These are phyloP conservation scores for Drosophila crucigera DNA, from an alignment of 2,888 invertebrate species.

Conservation along the genomic window DNA sequence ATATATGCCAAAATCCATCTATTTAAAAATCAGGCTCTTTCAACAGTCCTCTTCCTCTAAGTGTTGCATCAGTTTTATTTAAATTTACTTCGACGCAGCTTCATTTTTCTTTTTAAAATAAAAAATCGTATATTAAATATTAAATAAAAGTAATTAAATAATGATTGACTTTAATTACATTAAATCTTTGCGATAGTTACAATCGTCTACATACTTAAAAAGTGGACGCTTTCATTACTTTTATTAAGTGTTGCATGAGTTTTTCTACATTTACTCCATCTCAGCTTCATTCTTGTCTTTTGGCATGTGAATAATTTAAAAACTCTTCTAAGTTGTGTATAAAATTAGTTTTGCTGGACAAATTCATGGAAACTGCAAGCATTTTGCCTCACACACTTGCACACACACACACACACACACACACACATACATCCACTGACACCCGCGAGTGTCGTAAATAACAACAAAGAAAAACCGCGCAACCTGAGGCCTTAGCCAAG, in stretches of 20 bases:
- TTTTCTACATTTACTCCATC: not conserved
- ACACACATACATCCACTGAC: conserved; percentile 8
- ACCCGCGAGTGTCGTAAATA: conserved; percentile 14
- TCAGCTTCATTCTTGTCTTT: not conserved
- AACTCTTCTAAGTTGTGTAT: too few species aligned
- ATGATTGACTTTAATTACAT: not conserved
- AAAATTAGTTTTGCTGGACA: conserved; percentile 19
- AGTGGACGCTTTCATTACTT: not conserved
- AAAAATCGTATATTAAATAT: not conserved
- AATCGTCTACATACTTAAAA: not conserved
- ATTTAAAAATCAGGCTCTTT: fast-evolving
- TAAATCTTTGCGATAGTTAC: not conserved
- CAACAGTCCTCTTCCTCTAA: not conserved
- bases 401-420: conserved; percentile 11
- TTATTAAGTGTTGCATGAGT: not conserved
- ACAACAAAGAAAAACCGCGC: not conserved
- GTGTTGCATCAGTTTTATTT: not conserved
- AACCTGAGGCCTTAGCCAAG: conserved; percentile 34
- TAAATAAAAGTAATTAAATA: not conserved
- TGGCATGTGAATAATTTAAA: too few species aligned
- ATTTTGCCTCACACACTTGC: conserved; percentile 42
- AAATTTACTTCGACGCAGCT: not conserved
- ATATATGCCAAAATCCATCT: not conserved
- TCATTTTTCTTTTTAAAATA: not conserved
- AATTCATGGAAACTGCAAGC: conserved; percentile 24